phyloP scores from a whole-genome alignment of 2,797 vertebrate genomes.

The Hemibagrus guttatus region DNA sequence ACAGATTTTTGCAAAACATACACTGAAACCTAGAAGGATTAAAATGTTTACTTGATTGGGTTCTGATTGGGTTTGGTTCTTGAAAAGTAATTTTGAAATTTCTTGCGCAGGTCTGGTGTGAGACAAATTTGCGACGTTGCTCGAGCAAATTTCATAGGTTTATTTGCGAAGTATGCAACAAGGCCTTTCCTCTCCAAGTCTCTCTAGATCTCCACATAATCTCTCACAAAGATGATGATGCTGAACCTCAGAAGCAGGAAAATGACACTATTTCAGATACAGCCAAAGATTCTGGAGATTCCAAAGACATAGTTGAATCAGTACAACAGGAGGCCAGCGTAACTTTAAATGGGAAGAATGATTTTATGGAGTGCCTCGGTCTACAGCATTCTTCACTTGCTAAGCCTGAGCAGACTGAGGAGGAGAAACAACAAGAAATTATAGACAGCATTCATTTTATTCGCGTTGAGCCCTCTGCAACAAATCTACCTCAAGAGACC shows the following conservation, averaged over 20 bases:
- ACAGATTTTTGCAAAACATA: conserved; percentile 34
- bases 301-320: conserved; percentile 37
- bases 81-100: not conserved
- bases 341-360: conserved; percentile 40
- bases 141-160: conserved; percentile 93
- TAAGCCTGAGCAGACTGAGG: conserved; percentile 75
- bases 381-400: conserved; percentile 85
- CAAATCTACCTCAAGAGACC: conserved; percentile 90
- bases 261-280: conserved; percentile 36
- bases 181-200: conserved; percentile 90
- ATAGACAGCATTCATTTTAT: conserved; percentile 88
- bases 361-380: conserved; percentile 85
- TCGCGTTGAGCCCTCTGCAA: conserved; percentile 82
- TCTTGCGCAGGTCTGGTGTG: conserved; percentile 90
- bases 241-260: conserved; percentile 45
- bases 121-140: conserved; percentile 92
- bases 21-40: not conserved
- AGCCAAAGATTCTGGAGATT: conserved; percentile 48
- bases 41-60: not conserved
- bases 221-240: conserved; percentile 59
- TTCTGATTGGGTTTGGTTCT: not conserved
- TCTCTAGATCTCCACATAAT: conserved; percentile 86
- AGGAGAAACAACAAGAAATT: conserved; percentile 77
- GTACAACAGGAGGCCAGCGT: conserved; percentile 50
- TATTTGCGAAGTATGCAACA: conserved; percentile 89